phyloP scores from a whole-genome alignment of 2,113 vertebrate species.

The Leptodactylus fuscus region DNA sequence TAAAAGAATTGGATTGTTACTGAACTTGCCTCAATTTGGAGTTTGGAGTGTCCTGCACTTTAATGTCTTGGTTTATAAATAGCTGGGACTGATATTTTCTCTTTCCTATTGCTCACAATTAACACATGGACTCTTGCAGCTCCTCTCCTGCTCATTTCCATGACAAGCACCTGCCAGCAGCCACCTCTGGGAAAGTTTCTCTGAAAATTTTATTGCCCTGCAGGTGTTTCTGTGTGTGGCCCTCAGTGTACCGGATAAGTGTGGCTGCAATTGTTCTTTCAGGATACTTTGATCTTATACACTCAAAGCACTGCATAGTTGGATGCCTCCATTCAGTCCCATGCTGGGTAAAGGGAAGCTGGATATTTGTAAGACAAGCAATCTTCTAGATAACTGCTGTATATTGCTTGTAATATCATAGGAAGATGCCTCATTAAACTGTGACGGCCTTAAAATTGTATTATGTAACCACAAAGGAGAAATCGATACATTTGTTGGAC shows the following conservation, averaged over 20 bases:
- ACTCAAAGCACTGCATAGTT: conserved; percentile 70
- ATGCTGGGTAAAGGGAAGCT: conserved; percentile 14
- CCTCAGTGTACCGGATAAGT: conserved; percentile 64
- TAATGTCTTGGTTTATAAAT: neutral
- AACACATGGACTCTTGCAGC: neutral
- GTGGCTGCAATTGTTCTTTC: conserved; percentile 74
- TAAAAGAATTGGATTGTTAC: too few species aligned
- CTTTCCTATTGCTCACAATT: neutral
- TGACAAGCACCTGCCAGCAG: conserved; percentile 53
- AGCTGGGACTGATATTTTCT: neutral
- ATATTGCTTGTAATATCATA: conserved; percentile 64
- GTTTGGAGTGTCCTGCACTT: too few species aligned
- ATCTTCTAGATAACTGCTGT: conserved; percentile 41
- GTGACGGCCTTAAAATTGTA: conserved; percentile 62
- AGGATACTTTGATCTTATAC: conserved; percentile 75
- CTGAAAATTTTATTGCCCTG: conserved; percentile 68
- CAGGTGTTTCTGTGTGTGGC: conserved; percentile 72
- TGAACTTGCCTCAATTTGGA: too few species aligned
- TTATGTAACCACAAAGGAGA: conserved; percentile 63
- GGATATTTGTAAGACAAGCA: conserved; percentile 39
- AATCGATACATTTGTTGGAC: conserved; percentile 63
- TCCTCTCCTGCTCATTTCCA: conserved; percentile 8
- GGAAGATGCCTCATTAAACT: conserved; percentile 63
- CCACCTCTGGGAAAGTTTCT: conserved; percentile 49
- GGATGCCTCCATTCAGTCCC: conserved; percentile 70